A percentile compares a stretch with the other conserved stretches of the same genome.
Conservation (phyloP, 2,888 invertebrate genomes). For the Volucella inanis region DNA sequence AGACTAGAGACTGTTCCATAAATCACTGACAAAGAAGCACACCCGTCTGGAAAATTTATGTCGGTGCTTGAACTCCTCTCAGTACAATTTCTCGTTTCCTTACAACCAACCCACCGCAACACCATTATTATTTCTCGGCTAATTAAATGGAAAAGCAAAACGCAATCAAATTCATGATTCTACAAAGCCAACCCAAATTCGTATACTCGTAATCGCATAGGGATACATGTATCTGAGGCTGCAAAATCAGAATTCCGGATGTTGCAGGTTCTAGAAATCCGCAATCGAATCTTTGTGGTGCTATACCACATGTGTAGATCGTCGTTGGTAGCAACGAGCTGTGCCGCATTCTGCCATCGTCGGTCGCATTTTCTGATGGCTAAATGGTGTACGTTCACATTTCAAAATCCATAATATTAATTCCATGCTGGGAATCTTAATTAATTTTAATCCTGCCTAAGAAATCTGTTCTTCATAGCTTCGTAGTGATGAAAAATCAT, state of each 20-base stretch:
- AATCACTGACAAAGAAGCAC: conserved; percentile 43
- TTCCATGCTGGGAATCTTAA: conserved; percentile 53
- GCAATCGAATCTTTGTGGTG: conserved; percentile 23
- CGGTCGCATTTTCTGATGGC: conserved; percentile 1
- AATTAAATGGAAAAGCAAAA: conserved; percentile 52
- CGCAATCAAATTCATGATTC: conserved; percentile 46
- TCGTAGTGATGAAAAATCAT: conserved; percentile 35
- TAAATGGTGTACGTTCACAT: conserved; percentile 25
- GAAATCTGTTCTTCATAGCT: conserved; percentile 21
- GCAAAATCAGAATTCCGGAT: neutral
- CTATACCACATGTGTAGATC: conserved; percentile 2
- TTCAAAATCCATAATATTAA: conserved; percentile 55
- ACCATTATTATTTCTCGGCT: conserved; percentile 50
- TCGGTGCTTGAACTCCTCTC: conserved; percentile 20
- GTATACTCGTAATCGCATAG: too few relatives aligned
- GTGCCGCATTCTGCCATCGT: neutral
- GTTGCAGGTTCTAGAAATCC: conserved; percentile 16
- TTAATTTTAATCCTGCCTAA: conserved; percentile 49
- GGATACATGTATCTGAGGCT: too few relatives aligned
- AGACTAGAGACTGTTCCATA: conserved; percentile 59
- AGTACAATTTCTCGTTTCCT: conserved; percentile 3
- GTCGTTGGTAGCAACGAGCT: neutral
- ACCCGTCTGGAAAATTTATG: conserved; percentile 56
- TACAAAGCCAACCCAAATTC: too few relatives aligned
- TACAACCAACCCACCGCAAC: conserved; percentile 30